A percentile compares a stretch with the other conserved stretches of the same genome.
Evolutionary conservation across 2,888 invertebrate species (phyloP).

Genomic region (Lysandra bellargus): DNA sequence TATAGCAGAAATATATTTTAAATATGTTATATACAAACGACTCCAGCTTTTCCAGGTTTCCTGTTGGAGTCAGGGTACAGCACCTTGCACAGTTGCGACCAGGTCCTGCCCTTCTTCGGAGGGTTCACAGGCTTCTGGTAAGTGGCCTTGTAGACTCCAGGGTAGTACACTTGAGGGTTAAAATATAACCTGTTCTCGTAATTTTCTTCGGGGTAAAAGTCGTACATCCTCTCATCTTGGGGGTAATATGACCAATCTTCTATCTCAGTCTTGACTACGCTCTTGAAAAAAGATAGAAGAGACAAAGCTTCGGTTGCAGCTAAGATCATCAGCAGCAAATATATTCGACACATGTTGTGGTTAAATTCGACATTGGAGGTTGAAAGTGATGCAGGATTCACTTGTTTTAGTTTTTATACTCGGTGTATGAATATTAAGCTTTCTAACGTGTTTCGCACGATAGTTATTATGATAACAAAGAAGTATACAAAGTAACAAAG

Average conservation of each 20-base stretch:
- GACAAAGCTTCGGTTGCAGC: neutral
- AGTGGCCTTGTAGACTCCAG: neutral
- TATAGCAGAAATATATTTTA: neutral
- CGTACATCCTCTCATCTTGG: neutral
- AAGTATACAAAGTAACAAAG: neutral
- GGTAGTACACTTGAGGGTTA: neutral
- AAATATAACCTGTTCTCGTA: neutral
- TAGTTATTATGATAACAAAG: neutral
- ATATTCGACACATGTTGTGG: neutral
- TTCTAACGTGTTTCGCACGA: constrained; percentile 12
- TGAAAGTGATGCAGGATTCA: neutral
- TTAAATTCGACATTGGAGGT: neutral
- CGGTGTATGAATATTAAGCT: neutral
- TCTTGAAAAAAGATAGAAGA: constrained; percentile 6
- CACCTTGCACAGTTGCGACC: constrained; percentile 15
- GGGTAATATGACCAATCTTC: neutral
- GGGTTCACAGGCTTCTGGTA: neutral
- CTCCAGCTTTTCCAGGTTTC: constrained; percentile 7
- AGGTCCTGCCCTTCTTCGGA: neutral
- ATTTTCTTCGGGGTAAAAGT: neutral
- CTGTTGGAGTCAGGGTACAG: constrained; percentile 16
- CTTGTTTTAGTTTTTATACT: neutral
- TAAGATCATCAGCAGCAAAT: neutral
- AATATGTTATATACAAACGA: neutral
- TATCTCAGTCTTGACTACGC: neutral